Evolutionary conservation across 2,888 invertebrate species (phyloP), one percentile per base, ranked within the genome.

Genomic region (Hyppa rectilinea): DNA sequence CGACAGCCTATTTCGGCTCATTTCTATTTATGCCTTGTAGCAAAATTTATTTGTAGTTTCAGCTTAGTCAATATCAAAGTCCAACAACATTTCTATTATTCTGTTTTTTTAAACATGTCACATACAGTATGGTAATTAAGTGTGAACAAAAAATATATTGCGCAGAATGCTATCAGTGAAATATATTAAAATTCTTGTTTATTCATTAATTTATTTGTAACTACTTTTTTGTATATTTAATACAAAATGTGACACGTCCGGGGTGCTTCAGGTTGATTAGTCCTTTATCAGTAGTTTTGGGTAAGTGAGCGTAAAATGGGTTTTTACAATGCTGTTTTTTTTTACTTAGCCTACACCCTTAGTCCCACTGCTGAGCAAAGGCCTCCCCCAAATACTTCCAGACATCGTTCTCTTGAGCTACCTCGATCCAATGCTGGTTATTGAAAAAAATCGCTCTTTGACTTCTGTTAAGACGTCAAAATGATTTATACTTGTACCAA

Each of bases 91-190:
- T 26, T 12, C 0, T 40, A 17, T 0, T 17, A 36, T 52, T n/a
- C 2, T 34, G 23, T 43, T 26, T 52, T 26, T n/a, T n/a, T n/a
- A n/a, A n/a, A n/a, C n/a, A 69, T n/a, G 12, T 20, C 31, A 50
- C 36, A 34, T 14, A 10, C 7, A 31, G 10, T 20, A 60, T 9
- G 36, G n/a, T n/a, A 53, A 9, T 34, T n/a, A n/a, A 20, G n/a
- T 34, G 6, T 29, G n/a, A 7, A 1, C 34, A 63, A 61, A 64
- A 64, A 47, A 66, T 6, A 55, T 9, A 14, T 29, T n/a, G 7
- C 23, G 50, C 17, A 12, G 38, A 38, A 10, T 43, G 23, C 4
- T 43, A 68, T 69, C 69, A 45, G 43, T 45, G 29, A 43, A 45
- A 45, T 34, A 43, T 49, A 29, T 17, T n/a, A n/a, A n/a, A n/a